These are phyloP conservation scores for Heptranchias perlo DNA, from an alignment of 2,113 vertebrate species.

Conservation along the genomic window DNA sequence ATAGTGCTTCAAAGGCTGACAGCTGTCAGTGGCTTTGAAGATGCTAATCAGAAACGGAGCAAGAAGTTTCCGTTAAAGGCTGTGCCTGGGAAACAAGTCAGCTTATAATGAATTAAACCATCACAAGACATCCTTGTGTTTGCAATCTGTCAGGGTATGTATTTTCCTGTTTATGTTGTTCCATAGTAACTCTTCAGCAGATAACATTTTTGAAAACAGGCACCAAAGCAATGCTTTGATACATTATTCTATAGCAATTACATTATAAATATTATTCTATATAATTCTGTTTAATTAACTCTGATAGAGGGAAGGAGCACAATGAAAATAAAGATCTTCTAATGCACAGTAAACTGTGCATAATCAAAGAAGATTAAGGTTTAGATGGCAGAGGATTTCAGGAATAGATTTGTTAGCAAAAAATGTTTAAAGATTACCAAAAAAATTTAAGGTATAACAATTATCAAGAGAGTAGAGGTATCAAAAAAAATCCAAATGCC, in stretches of 20 bases:
- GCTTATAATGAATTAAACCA: slow-evolving; percentile 66
- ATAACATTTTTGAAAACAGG: slow-evolving; percentile 21
- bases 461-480: neutral
- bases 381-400: slow-evolving; percentile 8
- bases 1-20: slow-evolving; percentile 84
- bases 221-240: neutral
- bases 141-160: slow-evolving; percentile 70
- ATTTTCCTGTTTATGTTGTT: slow-evolving; percentile 51
- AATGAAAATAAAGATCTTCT: neutral
- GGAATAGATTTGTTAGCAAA: neutral
- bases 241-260: neutral
- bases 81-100: slow-evolving; percentile 40
- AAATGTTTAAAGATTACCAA: neutral
- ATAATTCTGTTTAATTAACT: neutral
- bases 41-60: slow-evolving; percentile 67
- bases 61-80: slow-evolving; percentile 64
- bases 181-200: neutral
- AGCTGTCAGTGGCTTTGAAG: slow-evolving; percentile 86
- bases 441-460: neutral
- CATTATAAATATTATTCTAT: neutral
- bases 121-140: slow-evolving; percentile 72
- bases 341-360: neutral
- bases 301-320: neutral
- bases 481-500: neutral
- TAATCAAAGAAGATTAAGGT: neutral